Conservation (phyloP, 2,113 vertebrate species). For the Diphyllodes magnificus region DNA sequence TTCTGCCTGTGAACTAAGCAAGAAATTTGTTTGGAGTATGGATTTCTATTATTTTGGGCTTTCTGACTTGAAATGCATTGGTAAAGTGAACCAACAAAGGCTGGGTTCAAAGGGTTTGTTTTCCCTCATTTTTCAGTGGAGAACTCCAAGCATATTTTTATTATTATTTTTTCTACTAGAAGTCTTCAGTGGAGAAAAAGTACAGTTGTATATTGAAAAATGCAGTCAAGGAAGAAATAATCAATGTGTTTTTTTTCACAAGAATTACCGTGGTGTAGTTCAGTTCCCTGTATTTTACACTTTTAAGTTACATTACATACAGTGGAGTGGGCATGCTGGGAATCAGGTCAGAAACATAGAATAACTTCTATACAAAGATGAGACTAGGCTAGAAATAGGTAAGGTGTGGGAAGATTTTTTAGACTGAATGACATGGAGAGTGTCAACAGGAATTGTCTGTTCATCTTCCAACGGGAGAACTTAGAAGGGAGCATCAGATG, state of each 20-base stretch:
- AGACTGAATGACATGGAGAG: not conserved
- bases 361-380: not conserved
- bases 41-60: not conserved
- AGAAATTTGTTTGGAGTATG: accelerated
- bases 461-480: not conserved
- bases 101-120: not conserved
- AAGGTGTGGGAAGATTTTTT: not conserved
- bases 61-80: not conserved
- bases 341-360: not conserved
- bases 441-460: not conserved
- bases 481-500: not conserved
- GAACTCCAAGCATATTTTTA: not conserved
- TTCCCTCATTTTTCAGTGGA: not conserved
- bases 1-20: not conserved
- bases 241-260: accelerated
- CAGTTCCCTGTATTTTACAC: not conserved
- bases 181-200: not conserved
- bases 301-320: not conserved
- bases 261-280: not conserved
- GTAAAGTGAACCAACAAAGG: not conserved
- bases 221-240: not conserved
- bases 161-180: not conserved
- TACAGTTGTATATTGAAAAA: not conserved
- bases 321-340: not conserved
- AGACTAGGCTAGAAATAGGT: not conserved